phyloP scores from a whole-genome alignment of 2,888 invertebrate species.

The Lordiphosa andalusiaca region DNA sequence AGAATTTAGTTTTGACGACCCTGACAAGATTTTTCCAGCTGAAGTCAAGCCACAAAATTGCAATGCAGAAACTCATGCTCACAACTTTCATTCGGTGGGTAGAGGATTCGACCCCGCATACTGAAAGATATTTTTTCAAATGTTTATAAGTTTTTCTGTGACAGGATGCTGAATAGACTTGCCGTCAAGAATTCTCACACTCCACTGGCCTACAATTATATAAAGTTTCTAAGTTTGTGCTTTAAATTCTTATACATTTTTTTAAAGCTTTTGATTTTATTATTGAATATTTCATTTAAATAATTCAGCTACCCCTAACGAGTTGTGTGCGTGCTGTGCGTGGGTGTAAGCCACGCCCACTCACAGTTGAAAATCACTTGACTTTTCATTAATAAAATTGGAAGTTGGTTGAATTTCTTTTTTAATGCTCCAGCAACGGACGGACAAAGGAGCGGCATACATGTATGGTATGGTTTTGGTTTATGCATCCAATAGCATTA shows the following conservation, averaged over 20 bases:
- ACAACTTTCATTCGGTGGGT: too few relatives aligned
- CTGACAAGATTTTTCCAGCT: too few relatives aligned
- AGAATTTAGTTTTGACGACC: too few relatives aligned
- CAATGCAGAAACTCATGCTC: too few relatives aligned
- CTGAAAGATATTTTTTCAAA: too few relatives aligned
- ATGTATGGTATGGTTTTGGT: background rate
- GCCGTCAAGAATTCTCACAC: too few relatives aligned
- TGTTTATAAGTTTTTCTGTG: too few relatives aligned
- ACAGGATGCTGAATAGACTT: too few relatives aligned
- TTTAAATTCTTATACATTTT: background rate
- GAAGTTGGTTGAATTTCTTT: conserved; percentile 38
- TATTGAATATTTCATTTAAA: background rate
- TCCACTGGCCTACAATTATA: too few relatives aligned
- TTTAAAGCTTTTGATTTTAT: background rate
- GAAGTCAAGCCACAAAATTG: too few relatives aligned
- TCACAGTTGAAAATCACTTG: conserved; percentile 58
- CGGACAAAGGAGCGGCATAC: conserved; percentile 9
- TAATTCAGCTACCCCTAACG: conserved; percentile 43
- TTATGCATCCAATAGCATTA: conserved; percentile 13
- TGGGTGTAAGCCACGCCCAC: conserved; percentile 58
- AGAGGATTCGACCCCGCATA: too few relatives aligned
- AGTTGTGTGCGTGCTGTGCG: conserved; percentile 35
- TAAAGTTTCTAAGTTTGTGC: background rate
- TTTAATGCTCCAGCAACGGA: background rate
- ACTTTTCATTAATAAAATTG: conserved; percentile 72